phyloP scores from a whole-genome alignment of 1,140 invertebrate species.

The Ceratosolen fusciceps region DNA sequence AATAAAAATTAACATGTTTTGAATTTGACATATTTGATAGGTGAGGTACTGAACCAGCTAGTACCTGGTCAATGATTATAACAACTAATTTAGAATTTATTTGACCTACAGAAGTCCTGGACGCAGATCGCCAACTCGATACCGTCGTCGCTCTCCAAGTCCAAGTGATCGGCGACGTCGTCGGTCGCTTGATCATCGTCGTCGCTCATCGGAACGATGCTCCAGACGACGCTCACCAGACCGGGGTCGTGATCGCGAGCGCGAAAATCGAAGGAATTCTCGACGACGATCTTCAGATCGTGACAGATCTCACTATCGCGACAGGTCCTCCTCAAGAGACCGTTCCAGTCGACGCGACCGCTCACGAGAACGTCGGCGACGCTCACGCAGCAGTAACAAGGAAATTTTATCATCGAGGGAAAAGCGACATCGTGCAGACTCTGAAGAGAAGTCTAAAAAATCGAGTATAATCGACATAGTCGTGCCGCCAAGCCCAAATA shows the following conservation, averaged over 20 bases:
- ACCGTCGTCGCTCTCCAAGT: slow-evolving; percentile 66
- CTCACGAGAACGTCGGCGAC: slow-evolving; percentile 61
- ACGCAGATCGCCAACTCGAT: slow-evolving; percentile 54
- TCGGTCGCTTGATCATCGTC: slow-evolving; percentile 65
- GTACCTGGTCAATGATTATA: too few relatives aligned
- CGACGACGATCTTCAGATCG: slow-evolving; percentile 70
- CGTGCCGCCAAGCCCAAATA: slow-evolving; percentile 4
- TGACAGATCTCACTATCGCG: slow-evolving; percentile 57
- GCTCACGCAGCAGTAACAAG: slow-evolving; percentile 52
- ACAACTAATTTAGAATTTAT: too few relatives aligned
- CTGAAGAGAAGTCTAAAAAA: slow-evolving; percentile 27
- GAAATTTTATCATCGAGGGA: slow-evolving; percentile 63
- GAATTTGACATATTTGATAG: too few relatives aligned
- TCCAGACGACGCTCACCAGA: slow-evolving; percentile 72
- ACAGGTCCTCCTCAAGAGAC: slow-evolving; percentile 67
- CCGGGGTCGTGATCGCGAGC: slow-evolving; percentile 29
- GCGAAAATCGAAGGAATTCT: slow-evolving; percentile 55
- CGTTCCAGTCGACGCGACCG: slow-evolving; percentile 64
- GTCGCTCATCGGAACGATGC: slow-evolving; percentile 64
- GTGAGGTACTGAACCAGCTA: too few relatives aligned
- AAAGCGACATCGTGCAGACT: slow-evolving; percentile 53
- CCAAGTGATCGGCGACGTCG: slow-evolving; percentile 58
- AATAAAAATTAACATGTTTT: too few relatives aligned
- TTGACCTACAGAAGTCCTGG: slow-evolving; percentile 55
- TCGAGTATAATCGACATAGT: background rate